Evolutionary conservation across 2,888 invertebrate genomes (phyloP).

Genomic region (Mythimna vitellina): DNA sequence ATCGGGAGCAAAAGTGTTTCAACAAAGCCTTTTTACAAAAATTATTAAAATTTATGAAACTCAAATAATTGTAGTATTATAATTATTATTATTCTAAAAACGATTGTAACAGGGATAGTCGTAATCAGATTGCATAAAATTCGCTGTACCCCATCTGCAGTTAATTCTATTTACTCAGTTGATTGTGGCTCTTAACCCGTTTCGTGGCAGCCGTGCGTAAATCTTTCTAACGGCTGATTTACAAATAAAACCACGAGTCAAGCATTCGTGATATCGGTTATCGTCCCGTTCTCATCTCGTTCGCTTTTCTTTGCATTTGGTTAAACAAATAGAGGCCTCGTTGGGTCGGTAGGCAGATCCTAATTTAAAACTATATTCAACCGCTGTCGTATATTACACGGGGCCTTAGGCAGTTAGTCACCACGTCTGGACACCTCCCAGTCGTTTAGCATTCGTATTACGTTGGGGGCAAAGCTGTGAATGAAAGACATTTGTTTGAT

Average conservation of each 20-base stretch:
- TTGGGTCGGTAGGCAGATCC: constrained; percentile 83
- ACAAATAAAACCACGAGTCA: constrained; percentile 81
- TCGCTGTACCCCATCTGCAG: constrained; percentile 69
- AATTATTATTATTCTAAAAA: constrained; percentile 49
- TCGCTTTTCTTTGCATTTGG: constrained; percentile 78
- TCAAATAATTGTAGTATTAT: too few species aligned
- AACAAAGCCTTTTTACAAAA: constrained; percentile 7
- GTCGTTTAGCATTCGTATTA: constrained; percentile 81
- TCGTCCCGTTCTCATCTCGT: constrained; percentile 79
- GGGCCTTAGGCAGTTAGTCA: constrained; percentile 82
- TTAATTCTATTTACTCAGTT: constrained; percentile 81
- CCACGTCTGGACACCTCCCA: constrained; percentile 82
- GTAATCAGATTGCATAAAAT: constrained; percentile 69
- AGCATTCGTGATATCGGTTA: constrained; percentile 81
- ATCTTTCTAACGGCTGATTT: constrained; percentile 83
- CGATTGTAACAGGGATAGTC: constrained; percentile 35
- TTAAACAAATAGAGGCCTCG: constrained; percentile 86
- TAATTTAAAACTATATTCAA: constrained; percentile 88
- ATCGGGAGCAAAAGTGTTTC: constrained; percentile 64
- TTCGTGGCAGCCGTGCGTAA: constrained; percentile 78
- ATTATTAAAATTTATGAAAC: constrained; percentile 22
- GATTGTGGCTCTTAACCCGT: constrained; percentile 81
- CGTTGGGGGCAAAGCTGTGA: constrained; percentile 50
- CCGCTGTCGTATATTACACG: constrained; percentile 83
- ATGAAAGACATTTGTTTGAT: constrained; percentile 67